These are phyloP conservation scores for Lycaena phlaeas DNA, from an alignment of 2,888 invertebrate genomes.

Conservation along the genomic window DNA sequence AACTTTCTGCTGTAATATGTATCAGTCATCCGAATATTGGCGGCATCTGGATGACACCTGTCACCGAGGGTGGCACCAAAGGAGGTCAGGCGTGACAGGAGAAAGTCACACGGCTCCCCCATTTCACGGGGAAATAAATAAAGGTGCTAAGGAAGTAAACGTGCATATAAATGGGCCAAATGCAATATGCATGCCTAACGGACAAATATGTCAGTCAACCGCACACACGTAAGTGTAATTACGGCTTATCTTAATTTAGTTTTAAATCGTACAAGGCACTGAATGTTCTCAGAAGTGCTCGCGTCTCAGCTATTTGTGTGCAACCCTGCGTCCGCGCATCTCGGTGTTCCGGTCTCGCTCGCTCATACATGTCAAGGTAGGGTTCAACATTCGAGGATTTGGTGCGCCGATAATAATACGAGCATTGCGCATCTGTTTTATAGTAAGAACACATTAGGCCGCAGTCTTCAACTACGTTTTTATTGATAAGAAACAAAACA, in stretches of 20 bases:
- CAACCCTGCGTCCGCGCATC: slow-evolving; percentile 56
- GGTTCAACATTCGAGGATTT: slow-evolving; percentile 70
- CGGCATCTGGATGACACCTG: slow-evolving; percentile 28
- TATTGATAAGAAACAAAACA: not conserved
- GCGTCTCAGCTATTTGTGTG: slow-evolving; percentile 64
- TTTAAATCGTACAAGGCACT: slow-evolving; percentile 26
- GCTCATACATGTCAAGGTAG: slow-evolving; percentile 70
- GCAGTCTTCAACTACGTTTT: slow-evolving; percentile 23
- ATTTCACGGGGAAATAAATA: slow-evolving; percentile 21
- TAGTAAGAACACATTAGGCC: slow-evolving; percentile 46
- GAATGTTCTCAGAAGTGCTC: slow-evolving; percentile 56
- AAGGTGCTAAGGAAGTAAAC: too few relatives aligned
- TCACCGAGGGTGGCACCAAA: slow-evolving; percentile 26
- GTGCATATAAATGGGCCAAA: too few relatives aligned
- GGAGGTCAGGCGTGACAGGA: slow-evolving; percentile 37
- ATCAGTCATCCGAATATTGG: slow-evolving; percentile 9
- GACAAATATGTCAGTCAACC: slow-evolving; percentile 24
- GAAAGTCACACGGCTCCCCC: slow-evolving; percentile 37
- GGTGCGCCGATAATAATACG: slow-evolving; percentile 53
- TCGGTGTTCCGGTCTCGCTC: slow-evolving; percentile 54
- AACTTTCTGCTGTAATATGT: too few relatives aligned
- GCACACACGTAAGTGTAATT: slow-evolving; percentile 22
- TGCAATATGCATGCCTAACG: too few relatives aligned
- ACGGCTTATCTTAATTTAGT: slow-evolving; percentile 27
- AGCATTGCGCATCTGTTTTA: slow-evolving; percentile 44